Evolutionary conservation across 2,113 vertebrate genomes (phyloP).

Genomic region (Candoia aspera): DNA sequence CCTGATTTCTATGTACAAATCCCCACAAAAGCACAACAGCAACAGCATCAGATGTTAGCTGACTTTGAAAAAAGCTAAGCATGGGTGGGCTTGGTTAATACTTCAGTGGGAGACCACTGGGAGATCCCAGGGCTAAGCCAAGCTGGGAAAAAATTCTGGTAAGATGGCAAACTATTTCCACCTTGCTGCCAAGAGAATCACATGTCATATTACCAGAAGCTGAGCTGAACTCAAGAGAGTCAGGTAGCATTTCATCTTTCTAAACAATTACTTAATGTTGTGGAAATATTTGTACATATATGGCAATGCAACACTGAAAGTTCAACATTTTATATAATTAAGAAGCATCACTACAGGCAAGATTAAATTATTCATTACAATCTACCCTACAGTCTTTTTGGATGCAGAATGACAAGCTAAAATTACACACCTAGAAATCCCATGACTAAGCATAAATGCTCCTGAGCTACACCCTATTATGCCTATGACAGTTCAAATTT

Average conservation of each 20-base stretch:
- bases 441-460: constrained; percentile 27
- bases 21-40: neutral
- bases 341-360: neutral
- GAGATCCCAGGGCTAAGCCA: neutral
- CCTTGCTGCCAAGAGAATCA: neutral
- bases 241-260: neutral
- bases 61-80: neutral
- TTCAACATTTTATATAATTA: constrained; percentile 1
- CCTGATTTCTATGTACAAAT: neutral
- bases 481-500: neutral
- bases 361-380: neutral
- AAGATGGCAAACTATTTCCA: neutral
- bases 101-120: neutral
- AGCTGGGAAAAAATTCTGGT: neutral
- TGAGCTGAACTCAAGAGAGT: neutral
- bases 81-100: neutral
- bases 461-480: neutral
- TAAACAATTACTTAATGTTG: neutral
- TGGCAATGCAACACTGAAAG: neutral
- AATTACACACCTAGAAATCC: neutral
- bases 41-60: neutral
- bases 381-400: neutral
- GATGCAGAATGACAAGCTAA: constrained; percentile 4
- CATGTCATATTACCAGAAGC: neutral
- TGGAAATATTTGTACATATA: neutral